A percentile compares a stretch with the other conserved stretches of the same genome.
phyloP scores from a whole-genome alignment of 35 echinoderm and acorn worm species.

The Ophioderma brevispina region DNA sequence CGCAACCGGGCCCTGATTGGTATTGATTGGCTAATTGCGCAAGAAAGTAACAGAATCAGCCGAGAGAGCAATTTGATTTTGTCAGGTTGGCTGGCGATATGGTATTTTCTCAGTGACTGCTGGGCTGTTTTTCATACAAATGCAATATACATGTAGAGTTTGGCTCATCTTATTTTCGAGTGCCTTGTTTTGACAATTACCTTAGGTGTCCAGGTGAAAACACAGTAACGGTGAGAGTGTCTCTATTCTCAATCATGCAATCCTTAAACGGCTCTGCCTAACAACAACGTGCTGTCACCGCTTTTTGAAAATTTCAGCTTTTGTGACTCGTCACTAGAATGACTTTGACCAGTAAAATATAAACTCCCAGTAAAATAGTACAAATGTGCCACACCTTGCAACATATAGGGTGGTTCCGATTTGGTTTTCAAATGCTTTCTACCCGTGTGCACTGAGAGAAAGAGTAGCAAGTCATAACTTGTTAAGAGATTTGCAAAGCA shows the following conservation, averaged over 20 bases:
- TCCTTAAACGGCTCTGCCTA: not conserved
- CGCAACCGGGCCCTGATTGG: not conserved
- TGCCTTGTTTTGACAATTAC: not conserved
- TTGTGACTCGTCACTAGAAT: not conserved
- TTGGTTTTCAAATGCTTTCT: not conserved
- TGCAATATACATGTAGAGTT: not conserved
- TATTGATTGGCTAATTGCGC: constrained; percentile 3
- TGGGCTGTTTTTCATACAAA: constrained; percentile 3
- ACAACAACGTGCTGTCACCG: not conserved
- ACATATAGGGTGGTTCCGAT: not conserved
- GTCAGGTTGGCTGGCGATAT: not conserved
- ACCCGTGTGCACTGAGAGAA: not conserved
- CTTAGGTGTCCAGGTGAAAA: not conserved
- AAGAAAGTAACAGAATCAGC: constrained; percentile 6
- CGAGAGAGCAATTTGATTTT: constrained; percentile 1
- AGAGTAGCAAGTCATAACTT: not conserved
- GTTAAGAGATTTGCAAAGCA: not conserved
- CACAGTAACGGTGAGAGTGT: not conserved
- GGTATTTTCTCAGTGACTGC: constrained; percentile 9
- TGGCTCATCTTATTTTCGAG: not conserved
- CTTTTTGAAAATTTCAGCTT: not conserved
- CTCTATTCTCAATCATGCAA: not conserved
- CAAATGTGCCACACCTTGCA: not conserved
- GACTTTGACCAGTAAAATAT: not conserved
- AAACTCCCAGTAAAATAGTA: not conserved